Percentiles rank a stretch among this genome's conserved stretches.
Conservation (phyloP, 2,888 invertebrate species). For the Zootermopsis nevadensis region DNA sequence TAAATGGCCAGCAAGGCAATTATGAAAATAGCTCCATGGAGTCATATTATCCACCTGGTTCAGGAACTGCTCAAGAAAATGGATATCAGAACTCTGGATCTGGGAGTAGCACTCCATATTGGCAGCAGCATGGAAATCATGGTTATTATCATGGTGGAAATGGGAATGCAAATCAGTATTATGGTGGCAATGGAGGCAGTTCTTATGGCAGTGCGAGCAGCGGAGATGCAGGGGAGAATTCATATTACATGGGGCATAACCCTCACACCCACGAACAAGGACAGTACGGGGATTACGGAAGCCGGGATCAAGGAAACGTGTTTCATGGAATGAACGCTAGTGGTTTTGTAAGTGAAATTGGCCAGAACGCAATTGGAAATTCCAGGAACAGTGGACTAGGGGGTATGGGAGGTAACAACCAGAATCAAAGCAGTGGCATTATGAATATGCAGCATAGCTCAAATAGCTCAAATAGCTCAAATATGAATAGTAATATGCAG, state of each 20-base stretch:
- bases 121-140: constrained; percentile 33
- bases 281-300: constrained; percentile 30
- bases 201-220: constrained; percentile 25
- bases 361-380: constrained; percentile 7
- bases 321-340: constrained; percentile 21
- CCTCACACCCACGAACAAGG: constrained; percentile 7
- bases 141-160: constrained; percentile 31
- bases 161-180: constrained; percentile 45
- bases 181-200: constrained; percentile 32
- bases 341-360: constrained; percentile 21
- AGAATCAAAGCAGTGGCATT: constrained; percentile 21
- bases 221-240: constrained; percentile 22
- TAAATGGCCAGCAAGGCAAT: constrained; percentile 7
- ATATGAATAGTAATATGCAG: constrained; percentile 3
- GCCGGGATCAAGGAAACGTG: constrained; percentile 33
- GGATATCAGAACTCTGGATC: constrained; percentile 3
- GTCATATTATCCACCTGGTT: constrained; percentile 17
- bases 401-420: not conserved
- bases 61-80: constrained; percentile 20
- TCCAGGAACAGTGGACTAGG: not conserved
- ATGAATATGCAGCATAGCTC: constrained; percentile 35
- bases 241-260: constrained; percentile 37
- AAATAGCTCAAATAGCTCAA: constrained; percentile 21
- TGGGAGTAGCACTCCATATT: constrained; percentile 33
- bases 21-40: constrained; percentile 22